Evolutionary conservation across 2,113 vertebrate genomes (phyloP), one percentile per base, ranked within the genome.

Genomic region (Dolichallabes microphthalmus): DNA sequence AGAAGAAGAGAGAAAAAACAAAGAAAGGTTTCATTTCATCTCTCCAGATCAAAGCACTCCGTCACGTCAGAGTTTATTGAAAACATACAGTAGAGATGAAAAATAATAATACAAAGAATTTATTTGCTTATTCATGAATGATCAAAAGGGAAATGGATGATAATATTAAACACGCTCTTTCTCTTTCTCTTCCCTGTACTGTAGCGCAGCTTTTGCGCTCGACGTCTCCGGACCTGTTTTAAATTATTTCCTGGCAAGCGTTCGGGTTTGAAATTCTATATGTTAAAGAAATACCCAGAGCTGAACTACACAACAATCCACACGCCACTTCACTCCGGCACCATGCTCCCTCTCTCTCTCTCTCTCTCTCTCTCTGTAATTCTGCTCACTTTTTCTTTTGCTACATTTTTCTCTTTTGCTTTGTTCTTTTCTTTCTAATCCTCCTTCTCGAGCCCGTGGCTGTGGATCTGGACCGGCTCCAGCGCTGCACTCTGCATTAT

Each of bases 241-340:
- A 87, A 93, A 93, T 93, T 94, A 94, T 89, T 93, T 93, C 92
- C 92, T 93, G 91, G 85, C 88, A 86, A 82, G 82, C 85, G 91
- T 86, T 88, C 82, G 55, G 57, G 83, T 80, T 87, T 86, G 88
- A 92, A 93, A 93, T 90, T 73, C 87, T 91, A 93, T 88, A 88
- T 85, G 86, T 88, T 77, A 84, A 78, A 77, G 80, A 90, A 90
- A 90, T 87, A 88, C 74, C 86, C 52, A 9, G 89, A 85, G 88
- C 84, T 86, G 78, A 86, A 83, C 87, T 86, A 60, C 86, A 89
- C 87, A 90, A 91, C 85, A 90, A 88, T 71, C 88, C 85, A 78
- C 73, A 69, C 73, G 80, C 87, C 88, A 85, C 58, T 45, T 87
- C 80, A 69, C 85, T 79, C 39, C 82, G 76, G 71, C 82, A 75